A percentile compares a stretch with the other conserved stretches of the same genome.
phyloP scores from a whole-genome alignment of 2,888 invertebrate species.

The Nasonovia ribisnigri region DNA sequence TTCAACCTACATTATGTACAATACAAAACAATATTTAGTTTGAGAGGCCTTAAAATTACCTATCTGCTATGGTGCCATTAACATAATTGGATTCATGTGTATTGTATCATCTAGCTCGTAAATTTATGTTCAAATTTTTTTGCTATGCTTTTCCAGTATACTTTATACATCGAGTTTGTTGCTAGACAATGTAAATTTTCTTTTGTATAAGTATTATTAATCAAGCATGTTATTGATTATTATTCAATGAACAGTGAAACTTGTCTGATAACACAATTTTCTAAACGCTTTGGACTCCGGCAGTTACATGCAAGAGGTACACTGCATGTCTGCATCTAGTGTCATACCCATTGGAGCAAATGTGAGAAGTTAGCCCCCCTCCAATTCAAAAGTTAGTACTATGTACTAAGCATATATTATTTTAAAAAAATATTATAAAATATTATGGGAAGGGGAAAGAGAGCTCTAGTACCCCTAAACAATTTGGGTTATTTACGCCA shows the following conservation, averaged over 20 bases:
- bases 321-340: not conserved
- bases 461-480: too few species aligned
- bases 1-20: not conserved
- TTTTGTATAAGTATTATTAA: not conserved
- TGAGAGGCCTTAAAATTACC: not conserved
- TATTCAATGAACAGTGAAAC: not conserved
- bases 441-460: too few species aligned
- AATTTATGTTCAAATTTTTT: not conserved
- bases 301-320: not conserved
- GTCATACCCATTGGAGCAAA: not conserved
- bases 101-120: not conserved
- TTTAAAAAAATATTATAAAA: too few species aligned
- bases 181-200: not conserved
- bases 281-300: not conserved
- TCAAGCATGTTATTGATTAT: not conserved
- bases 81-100: not conserved
- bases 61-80: not conserved
- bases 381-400: too few species aligned
- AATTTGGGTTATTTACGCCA: too few species aligned
- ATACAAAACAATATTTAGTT: not conserved
- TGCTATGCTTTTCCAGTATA: not conserved
- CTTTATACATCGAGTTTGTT: not conserved
- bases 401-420: too few species aligned
- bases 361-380: too few species aligned
- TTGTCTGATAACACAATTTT: not conserved